A percentile compares a stretch with the other conserved stretches of the same genome.
phyloP scores from a whole-genome alignment of 2,888 invertebrate species.

The Eupithecia pulchellata region DNA sequence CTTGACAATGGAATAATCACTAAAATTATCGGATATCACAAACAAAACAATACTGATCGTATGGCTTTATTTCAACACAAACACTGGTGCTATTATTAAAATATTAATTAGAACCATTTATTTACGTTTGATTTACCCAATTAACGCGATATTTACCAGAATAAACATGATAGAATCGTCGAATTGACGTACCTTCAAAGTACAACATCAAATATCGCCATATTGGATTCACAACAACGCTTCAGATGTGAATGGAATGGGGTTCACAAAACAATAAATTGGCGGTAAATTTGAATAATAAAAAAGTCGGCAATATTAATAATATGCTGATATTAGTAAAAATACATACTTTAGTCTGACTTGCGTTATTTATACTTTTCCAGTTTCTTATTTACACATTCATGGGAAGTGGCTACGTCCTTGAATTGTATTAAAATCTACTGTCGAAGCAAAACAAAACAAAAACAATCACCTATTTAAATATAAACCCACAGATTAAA shows the following conservation, averaged over 20 bases:
- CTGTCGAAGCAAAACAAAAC: slow-evolving; percentile 7
- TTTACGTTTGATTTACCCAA: slow-evolving; percentile 57
- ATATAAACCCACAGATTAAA: background rate
- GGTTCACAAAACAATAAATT: slow-evolving; percentile 76
- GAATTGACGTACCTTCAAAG: slow-evolving; percentile 86
- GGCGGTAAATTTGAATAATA: slow-evolving; percentile 68
- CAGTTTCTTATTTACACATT: background rate
- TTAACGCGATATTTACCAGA: slow-evolving; percentile 76
- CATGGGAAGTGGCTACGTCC: background rate
- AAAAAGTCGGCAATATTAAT: background rate
- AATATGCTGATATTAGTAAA: background rate
- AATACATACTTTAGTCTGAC: background rate
- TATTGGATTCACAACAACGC: slow-evolving; percentile 90
- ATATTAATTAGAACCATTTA: slow-evolving; percentile 52
- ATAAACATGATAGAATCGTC: slow-evolving; percentile 82
- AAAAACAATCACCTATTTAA: background rate
- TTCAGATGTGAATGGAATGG: slow-evolving; percentile 75
- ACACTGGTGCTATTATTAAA: slow-evolving; percentile 56
- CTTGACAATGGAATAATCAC: slow-evolving; percentile 75
- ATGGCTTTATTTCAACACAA: slow-evolving; percentile 71
- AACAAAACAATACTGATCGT: slow-evolving; percentile 84
- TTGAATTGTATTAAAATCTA: no score
- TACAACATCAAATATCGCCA: slow-evolving; percentile 87
- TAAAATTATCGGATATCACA: slow-evolving; percentile 80
- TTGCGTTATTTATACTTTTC: background rate